These are phyloP conservation scores for Cynopterus brachyotis DNA, from an alignment of 2,113 vertebrate species.

Conservation along the genomic window DNA sequence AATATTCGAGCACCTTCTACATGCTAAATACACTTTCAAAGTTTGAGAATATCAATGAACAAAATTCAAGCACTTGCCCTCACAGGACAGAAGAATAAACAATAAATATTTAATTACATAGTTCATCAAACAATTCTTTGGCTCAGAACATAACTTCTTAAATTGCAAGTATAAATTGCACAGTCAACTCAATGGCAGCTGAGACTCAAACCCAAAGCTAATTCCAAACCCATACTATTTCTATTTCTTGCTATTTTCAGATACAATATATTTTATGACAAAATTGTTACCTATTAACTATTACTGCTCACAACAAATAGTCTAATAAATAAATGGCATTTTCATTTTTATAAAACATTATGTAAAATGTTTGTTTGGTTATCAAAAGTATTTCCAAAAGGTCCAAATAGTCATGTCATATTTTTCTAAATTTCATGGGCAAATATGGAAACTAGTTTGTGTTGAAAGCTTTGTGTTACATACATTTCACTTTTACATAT, in stretches of 20 bases:
- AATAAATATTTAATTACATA: background rate
- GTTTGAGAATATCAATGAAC: background rate
- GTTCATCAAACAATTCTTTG: background rate
- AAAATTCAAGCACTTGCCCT: background rate
- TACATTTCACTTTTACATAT: background rate
- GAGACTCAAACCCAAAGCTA: background rate
- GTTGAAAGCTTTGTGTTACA: background rate
- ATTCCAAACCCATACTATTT: background rate
- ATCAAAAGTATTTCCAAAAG: background rate
- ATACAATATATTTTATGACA: background rate
- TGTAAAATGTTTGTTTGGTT: background rate
- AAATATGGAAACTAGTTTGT: background rate
- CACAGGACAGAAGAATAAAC: background rate
- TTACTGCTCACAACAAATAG: background rate
- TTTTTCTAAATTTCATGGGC: background rate
- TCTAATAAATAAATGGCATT: background rate
- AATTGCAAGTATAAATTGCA: background rate
- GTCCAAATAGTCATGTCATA: background rate
- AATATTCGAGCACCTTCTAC: background rate
- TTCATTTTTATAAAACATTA: background rate
- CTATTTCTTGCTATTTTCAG: background rate
- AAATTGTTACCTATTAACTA: background rate
- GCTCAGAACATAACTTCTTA: background rate
- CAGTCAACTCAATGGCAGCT: background rate
- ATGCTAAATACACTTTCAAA: background rate